A percentile compares a stretch with the other conserved stretches of the same genome.
These are phyloP conservation scores for Spodoptera picta DNA, from an alignment of 2,888 invertebrate species.

Conservation along the genomic window DNA sequence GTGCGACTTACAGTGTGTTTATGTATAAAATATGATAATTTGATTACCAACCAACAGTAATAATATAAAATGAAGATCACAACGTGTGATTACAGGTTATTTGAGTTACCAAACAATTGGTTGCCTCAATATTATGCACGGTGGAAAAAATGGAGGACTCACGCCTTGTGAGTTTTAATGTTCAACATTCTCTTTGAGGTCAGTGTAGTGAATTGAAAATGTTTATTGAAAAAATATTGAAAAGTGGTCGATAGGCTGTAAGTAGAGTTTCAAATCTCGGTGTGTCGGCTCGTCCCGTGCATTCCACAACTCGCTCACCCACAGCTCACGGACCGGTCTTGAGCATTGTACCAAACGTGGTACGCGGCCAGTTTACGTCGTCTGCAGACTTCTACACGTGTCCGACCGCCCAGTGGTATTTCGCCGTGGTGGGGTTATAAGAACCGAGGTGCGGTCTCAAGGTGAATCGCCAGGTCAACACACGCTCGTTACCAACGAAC, in stretches of 20 bases:
- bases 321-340: constrained; percentile 86
- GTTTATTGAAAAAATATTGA: constrained; percentile 54
- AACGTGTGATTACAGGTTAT: constrained; percentile 75
- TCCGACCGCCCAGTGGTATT: constrained; percentile 63
- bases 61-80: constrained; percentile 66
- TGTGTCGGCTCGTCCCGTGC: constrained; percentile 81
- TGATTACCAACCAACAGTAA: constrained; percentile 69
- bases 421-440: constrained; percentile 73
- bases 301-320: constrained; percentile 88
- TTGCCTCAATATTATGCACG: constrained; percentile 59
- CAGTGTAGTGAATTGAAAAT: constrained; percentile 35
- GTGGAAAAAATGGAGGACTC: constrained; percentile 60
- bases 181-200: constrained; percentile 30
- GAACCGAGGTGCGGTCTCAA: constrained; percentile 83
- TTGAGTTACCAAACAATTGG: constrained; percentile 75
- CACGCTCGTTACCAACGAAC: constrained; percentile 77
- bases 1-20: constrained; percentile 61
- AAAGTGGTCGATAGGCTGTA: constrained; percentile 70
- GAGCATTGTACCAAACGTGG: constrained; percentile 82
- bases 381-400: constrained; percentile 63
- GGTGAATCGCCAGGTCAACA: constrained; percentile 87
- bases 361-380: constrained; percentile 74
- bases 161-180: constrained; percentile 56
- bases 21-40: constrained; percentile 75
- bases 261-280: constrained; percentile 85